Base-by-base conservation (phyloP, 2,888 invertebrate species). In the Epinotia nisella region DNA sequence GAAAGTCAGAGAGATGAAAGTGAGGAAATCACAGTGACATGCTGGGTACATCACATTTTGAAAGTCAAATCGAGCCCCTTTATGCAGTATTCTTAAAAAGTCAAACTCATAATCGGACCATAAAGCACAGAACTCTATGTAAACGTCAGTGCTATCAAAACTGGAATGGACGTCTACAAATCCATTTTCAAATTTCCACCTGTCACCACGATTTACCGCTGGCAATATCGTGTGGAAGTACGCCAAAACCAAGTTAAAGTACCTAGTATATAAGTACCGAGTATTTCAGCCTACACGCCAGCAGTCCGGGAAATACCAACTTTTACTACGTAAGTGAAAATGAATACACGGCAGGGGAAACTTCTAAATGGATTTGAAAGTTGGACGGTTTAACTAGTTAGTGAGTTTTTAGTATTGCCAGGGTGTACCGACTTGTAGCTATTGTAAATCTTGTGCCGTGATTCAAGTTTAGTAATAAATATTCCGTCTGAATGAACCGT, bases 321-420 rank as follows among this genome's bases (percentile, higher is more conserved):
- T 71, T 70, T 70, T 74, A 71, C 69, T 59, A 75, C 71, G 77
- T 78, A 79, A 79, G 79, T 79, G 78, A 81, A 79, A 77, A 78
- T 75, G 76, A 76, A 77, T 76, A 75, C 71, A 75, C 66, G 68
- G 77, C 77, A 71, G 58, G 66, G 69, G 70, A 51, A 85, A 85
- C 82, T 86, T 83, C 78, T 81, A 83, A 85, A 86, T 84, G 83
- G 82, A 81, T 85, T 81, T 71, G 77, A 62, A 85, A 87, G 83
- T 88, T 85, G 67, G 76, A 70, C 83, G 80, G 83, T 86, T 85
- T 79, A 87, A 86, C 84, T 88, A 86, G 84, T 86, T 86, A 81
- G 78, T 75, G 76, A 76, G 75, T 75, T 76, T 76, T 64, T 65
- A 74, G 53, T 67, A 75, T 65, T 73, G 62, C 62, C 64, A 3